Conservation (phyloP, 2,113 vertebrate genomes). For the Cyanoramphus novaezelandiae region DNA sequence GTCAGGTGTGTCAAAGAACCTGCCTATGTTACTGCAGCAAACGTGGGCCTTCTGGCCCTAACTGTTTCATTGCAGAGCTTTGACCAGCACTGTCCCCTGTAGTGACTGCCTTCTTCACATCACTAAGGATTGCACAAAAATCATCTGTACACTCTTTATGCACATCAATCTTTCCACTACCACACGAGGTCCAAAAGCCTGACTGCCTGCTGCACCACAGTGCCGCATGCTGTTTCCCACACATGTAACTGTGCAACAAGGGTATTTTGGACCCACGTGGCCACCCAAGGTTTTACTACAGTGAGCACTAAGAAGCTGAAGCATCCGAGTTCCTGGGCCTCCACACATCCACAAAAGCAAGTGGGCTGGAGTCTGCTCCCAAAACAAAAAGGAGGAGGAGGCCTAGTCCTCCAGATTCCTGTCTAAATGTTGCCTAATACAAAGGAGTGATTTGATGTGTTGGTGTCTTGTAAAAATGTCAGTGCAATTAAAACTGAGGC, state of each 20-base stretch:
- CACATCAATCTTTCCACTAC: fast-evolving
- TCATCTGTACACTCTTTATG: background rate
- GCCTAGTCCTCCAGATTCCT: background rate
- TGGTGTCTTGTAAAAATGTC: background rate
- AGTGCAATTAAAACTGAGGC: background rate
- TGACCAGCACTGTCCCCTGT: background rate
- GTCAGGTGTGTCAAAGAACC: background rate
- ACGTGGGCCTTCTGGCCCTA: background rate
- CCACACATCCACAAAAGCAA: background rate
- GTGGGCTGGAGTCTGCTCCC: background rate
- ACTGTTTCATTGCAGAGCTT: background rate
- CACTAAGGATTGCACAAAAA: background rate
- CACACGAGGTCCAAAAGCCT: background rate
- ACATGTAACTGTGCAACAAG: fast-evolving
- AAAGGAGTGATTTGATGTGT: background rate
- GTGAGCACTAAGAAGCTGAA: background rate
- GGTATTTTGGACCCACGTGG: background rate
- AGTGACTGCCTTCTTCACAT: background rate
- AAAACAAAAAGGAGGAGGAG: background rate
- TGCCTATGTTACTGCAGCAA: background rate
- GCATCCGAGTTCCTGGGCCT: background rate
- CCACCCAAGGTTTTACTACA: background rate
- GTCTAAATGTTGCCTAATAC: background rate
- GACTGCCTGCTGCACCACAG: background rate
- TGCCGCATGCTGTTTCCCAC: fast-evolving